Base-by-base conservation (phyloP, 1,140 invertebrate genomes). In the Drosophila pandora region DNA sequence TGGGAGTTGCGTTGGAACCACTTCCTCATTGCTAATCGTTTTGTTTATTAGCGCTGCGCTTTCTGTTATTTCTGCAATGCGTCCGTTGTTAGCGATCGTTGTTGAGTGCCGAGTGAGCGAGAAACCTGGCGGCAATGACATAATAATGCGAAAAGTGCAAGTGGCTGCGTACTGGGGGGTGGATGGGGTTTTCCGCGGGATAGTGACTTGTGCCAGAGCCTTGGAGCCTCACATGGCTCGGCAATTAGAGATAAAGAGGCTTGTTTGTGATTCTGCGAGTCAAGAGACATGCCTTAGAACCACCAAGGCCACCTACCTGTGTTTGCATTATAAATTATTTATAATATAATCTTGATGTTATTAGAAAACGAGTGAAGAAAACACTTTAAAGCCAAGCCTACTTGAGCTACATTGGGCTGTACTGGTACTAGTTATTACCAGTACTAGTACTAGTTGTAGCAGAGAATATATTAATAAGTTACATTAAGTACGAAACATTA, bases 11-110 rank as follows among this genome's bases (percentile, higher is more conserved):
- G 64, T 81, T 69, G 68, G 87, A 85, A 82, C 47, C 52, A 64
- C 74, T 85, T 85, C 82, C 81, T 87, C 78, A 87, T 85, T 81
- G 81, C 71, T 72, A 63, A 67, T 69, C 54, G 61, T 76, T 65
- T 76, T 76, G 73, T 76, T 76, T 76, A 56, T 67, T 69, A 77
- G 56, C 58, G 61, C 63, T 76, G 59, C 58, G 74, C 59, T 77
- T 73, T 43, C 61, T 59, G 59, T 45, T 57, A 76, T 63, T 47
- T 76, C 60, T 81, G 78, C 59, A 70, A 52, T 63, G 67, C 32
- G 30, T 56, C 60, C 48, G 48, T 69, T 75, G 52, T 37, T 48
- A 23, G 23, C 55, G 50, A 28, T 28, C 25, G n/a, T n/a, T n/a
- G n/a, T n/a, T n/a, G 25, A 28, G 41, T 45, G 79, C 34, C 58